Evolutionary conservation across 2,888 invertebrate genomes (phyloP).

Genomic region (Graphium colonna): DNA sequence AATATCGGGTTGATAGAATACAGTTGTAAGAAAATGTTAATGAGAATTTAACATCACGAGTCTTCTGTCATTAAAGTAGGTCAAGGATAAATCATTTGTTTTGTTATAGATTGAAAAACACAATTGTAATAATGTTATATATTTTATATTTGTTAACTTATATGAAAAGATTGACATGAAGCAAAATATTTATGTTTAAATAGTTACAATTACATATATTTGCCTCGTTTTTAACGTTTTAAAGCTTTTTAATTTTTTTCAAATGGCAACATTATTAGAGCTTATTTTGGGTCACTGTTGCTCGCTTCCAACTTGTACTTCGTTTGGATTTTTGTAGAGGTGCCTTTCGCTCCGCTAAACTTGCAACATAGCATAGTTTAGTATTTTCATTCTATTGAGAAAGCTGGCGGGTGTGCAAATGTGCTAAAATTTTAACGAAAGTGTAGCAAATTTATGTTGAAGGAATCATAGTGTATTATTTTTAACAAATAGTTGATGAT

Average conservation of each 20-base stretch:
- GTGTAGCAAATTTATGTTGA: slow-evolving; percentile 47
- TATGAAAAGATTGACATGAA: background rate
- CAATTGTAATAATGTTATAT: background rate
- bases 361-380: slow-evolving; percentile 76
- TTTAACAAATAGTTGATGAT: slow-evolving; percentile 64
- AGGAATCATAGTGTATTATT: slow-evolving; percentile 49
- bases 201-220: background rate
- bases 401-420: slow-evolving; percentile 80
- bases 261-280: slow-evolving; percentile 69
- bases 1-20: background rate
- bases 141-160: no score
- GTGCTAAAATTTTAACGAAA: slow-evolving; percentile 54
- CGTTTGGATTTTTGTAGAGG: slow-evolving; percentile 72
- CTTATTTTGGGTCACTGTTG: slow-evolving; percentile 79
- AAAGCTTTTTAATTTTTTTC: slow-evolving; percentile 59
- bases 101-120: slow-evolving; percentile 24
- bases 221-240: slow-evolving; percentile 25
- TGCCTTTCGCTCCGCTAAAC: slow-evolving; percentile 80
- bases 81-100: slow-evolving; percentile 53
- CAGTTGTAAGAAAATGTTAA: slow-evolving; percentile 5
- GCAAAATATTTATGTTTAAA: slow-evolving; percentile 13
- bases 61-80: slow-evolving; percentile 41
- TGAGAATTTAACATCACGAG: slow-evolving; percentile 23
- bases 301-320: slow-evolving; percentile 66
- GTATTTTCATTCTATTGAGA: slow-evolving; percentile 72